These are phyloP conservation scores for Agonopterix heracliana DNA, from an alignment of 2,888 invertebrate species.

Conservation along the genomic window DNA sequence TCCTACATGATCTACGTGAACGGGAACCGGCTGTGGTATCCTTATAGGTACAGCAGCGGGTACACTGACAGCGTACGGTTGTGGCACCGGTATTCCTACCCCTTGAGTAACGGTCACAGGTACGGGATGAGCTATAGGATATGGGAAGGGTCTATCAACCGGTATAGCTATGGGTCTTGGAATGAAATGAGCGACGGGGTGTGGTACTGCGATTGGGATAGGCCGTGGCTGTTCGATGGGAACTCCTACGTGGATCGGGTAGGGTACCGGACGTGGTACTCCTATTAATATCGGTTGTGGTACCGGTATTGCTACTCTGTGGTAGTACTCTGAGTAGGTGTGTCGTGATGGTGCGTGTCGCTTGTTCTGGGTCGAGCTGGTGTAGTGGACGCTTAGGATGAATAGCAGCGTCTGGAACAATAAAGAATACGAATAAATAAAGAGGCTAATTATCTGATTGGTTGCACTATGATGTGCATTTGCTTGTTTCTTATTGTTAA, in stretches of 20 bases:
- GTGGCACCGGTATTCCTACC: slow-evolving; percentile 71
- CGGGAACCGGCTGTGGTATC: slow-evolving; percentile 48
- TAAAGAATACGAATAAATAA: neutral
- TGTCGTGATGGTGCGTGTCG: slow-evolving; percentile 46
- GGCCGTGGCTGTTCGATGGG: slow-evolving; percentile 46
- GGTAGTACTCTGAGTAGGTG: slow-evolving; percentile 59
- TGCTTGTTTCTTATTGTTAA: neutral
- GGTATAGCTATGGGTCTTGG: slow-evolving; percentile 62
- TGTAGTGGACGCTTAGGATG: slow-evolving; percentile 6
- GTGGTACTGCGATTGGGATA: slow-evolving; percentile 49
- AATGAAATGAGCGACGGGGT: slow-evolving; percentile 59
- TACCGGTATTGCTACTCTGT: slow-evolving; percentile 69
- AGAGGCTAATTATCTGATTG: neutral
- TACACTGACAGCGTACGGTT: slow-evolving; percentile 64
- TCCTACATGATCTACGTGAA: slow-evolving; percentile 25
- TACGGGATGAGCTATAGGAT: slow-evolving; percentile 71
- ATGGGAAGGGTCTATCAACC: slow-evolving; percentile 73
- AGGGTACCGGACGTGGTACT: slow-evolving; percentile 60
- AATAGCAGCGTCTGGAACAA: neutral
- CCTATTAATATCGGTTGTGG: slow-evolving; percentile 67
- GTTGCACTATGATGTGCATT: too few species aligned
- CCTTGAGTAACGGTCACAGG: slow-evolving; percentile 70
- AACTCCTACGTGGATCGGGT: slow-evolving; percentile 46
- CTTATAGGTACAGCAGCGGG: slow-evolving; percentile 56
- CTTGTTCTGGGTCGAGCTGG: slow-evolving; percentile 25